Evolutionary conservation across 2,113 vertebrate species (phyloP), one percentile per base, ranked within the genome.

Genomic region (Lepus europaeus): DNA sequence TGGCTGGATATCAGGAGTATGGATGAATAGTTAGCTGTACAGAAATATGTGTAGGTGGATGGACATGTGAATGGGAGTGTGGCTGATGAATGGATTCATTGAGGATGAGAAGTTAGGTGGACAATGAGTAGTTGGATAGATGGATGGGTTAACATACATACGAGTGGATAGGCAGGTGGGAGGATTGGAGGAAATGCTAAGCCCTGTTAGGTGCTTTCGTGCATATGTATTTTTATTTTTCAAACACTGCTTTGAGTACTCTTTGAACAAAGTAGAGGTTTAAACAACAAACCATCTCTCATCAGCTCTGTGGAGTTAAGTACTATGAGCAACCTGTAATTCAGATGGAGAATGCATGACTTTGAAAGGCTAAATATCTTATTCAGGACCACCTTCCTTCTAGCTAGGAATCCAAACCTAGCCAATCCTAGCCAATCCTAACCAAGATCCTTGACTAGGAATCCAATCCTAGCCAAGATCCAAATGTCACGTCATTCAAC

Each of bases 281-380:
- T 86, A 66, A 86, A 92, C 9, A 77, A 87, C 49, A 93, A 79
- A 94, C 16, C 12, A 20, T 56, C 45, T 59, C 84, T 61, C 66
- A 53, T 45, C 23, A 79, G 33, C 14, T 29, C 72, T 31, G 13
- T 81, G 56, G 74, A 86, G 33, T 92, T 76, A 94, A 76, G 61
- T 76, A 64, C 49, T 51, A 29, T 27, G 56, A 64, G 20, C 22
- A 80, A 19, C 27, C 19, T 81, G 5, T 45, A n/a, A 49, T 49
- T 59, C 51, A 82, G 36, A 20, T 6, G 1, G 16, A 49, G 74
- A 31, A 29, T 49, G 23, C 22, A 29, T n/a, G 68, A 45, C 51
- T 73, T 39, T 29, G 31, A 74, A 56, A 73, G 39, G 56, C 23
- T 14, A 51, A 63, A 6, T 33, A 61, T 20, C 77, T 36, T 76